These are phyloP conservation scores for Sebastiscus tertius DNA, from an alignment of 2,797 vertebrate species.

Conservation along the genomic window DNA sequence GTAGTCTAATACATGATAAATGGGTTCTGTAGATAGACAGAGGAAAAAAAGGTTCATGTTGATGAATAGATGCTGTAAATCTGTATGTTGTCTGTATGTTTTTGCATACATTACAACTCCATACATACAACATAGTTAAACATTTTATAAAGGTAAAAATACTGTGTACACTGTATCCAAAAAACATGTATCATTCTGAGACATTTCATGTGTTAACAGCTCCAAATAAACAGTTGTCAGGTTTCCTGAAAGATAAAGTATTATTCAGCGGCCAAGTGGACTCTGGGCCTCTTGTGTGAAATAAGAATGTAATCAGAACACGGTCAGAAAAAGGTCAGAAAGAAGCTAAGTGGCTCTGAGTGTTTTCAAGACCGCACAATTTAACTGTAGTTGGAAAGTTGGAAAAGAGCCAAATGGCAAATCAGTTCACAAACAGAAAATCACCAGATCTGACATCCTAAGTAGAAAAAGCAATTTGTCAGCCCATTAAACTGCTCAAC, in stretches of 20 bases:
- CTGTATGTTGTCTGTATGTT: too few species aligned
- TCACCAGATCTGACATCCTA: neutral
- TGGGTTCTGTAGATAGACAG: too few species aligned
- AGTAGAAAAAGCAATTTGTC: neutral
- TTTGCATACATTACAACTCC: too few species aligned
- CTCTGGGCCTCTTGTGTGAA: neutral
- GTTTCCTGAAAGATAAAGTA: neutral
- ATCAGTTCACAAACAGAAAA: neutral
- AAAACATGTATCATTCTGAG: too few species aligned
- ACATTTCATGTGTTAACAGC: neutral
- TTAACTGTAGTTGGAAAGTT: neutral
- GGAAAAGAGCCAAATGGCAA: neutral
- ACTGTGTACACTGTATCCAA: too few species aligned
- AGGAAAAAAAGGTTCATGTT: too few species aligned
- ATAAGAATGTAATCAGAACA: constrained; percentile 10
- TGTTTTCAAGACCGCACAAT: neutral
- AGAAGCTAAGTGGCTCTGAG: neutral
- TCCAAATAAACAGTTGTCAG: constrained; percentile 1
- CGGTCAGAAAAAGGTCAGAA: neutral
- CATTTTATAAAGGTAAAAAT: too few species aligned
- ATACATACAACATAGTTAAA: too few species aligned
- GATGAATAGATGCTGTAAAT: too few species aligned
- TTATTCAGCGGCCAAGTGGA: neutral
- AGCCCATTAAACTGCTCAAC: neutral
- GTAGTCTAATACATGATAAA: too few species aligned